Evolutionary conservation across 2,113 vertebrate species (phyloP).

Genomic region (Gavialis gangeticus): DNA sequence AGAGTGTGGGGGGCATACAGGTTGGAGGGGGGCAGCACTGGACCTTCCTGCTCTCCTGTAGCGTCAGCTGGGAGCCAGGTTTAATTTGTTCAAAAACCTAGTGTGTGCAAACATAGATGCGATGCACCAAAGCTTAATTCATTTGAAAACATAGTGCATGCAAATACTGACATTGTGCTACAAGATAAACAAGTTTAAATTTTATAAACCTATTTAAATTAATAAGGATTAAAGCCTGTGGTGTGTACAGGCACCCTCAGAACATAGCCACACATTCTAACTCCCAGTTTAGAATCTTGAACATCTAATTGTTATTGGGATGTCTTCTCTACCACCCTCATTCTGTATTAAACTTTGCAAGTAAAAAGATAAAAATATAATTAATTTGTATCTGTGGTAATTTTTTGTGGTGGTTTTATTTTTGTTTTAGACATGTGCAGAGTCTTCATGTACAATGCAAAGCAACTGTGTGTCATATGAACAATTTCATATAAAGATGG

Average conservation of each 20-base stretch:
- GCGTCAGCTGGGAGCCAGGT: too few species aligned
- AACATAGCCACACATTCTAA: background rate
- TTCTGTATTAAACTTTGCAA: background rate
- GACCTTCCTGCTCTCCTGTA: too few species aligned
- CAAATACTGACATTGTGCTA: too few species aligned
- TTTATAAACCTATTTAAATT: background rate
- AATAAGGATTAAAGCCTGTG: background rate
- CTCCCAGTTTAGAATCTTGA: background rate
- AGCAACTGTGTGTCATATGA: background rate
- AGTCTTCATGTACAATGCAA: background rate
- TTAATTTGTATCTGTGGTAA: background rate
- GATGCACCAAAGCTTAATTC: too few species aligned
- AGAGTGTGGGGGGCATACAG: too few species aligned
- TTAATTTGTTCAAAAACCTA: too few species aligned
- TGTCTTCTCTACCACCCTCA: background rate
- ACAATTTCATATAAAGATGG: background rate
- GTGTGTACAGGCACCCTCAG: background rate
- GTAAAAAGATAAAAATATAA: background rate
- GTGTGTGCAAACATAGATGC: too few species aligned
- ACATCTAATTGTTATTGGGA: background rate
- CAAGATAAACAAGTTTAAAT: background rate
- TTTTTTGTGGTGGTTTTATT: background rate
- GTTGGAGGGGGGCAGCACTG: too few species aligned
- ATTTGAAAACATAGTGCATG: too few species aligned
- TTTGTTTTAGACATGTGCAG: background rate